A percentile compares a stretch with the other conserved stretches of the same genome.
phyloP scores from a whole-genome alignment of 1,140 invertebrate genomes.

The Antheraea mylitta region DNA sequence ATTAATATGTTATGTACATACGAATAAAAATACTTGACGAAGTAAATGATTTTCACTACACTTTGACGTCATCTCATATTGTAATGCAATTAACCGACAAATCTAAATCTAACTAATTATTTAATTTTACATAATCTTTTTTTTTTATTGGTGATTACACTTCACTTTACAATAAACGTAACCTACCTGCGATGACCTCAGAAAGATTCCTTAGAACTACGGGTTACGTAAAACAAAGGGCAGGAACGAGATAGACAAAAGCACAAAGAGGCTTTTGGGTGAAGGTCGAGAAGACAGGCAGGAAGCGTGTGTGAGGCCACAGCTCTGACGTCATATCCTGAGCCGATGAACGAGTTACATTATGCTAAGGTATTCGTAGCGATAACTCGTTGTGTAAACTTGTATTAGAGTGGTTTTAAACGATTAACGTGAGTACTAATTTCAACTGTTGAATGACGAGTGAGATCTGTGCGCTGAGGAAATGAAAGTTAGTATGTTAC shows the following conservation, averaged over 20 bases:
- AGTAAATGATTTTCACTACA: no score
- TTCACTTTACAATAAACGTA: neutral
- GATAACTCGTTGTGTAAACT: constrained; percentile 39
- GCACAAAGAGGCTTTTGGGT: constrained; percentile 43
- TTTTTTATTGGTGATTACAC: no score
- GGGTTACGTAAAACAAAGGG: constrained; percentile 6
- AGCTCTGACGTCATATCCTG: constrained; percentile 52
- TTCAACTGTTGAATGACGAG: constrained; percentile 20
- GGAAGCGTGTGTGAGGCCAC: constrained; percentile 41
- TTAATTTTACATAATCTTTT: no score
- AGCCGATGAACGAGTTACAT: constrained; percentile 32
- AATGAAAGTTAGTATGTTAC: neutral
- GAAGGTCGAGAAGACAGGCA: constrained; percentile 48
- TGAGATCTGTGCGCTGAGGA: constrained; percentile 3
- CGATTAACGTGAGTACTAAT: constrained; percentile 26
- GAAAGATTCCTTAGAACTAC: neutral
- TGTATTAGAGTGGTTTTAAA: constrained; percentile 27
- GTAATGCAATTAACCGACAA: no score
- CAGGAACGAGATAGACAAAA: constrained; percentile 17
- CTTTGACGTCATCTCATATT: no score
- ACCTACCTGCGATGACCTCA: neutral
- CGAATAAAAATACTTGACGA: no score
- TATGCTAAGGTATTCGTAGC: constrained; percentile 30
- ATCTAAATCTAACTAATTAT: no score
- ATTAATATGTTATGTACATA: no score